phyloP scores from a whole-genome alignment of 2,113 vertebrate species.

The Pollimyrus isidori region DNA sequence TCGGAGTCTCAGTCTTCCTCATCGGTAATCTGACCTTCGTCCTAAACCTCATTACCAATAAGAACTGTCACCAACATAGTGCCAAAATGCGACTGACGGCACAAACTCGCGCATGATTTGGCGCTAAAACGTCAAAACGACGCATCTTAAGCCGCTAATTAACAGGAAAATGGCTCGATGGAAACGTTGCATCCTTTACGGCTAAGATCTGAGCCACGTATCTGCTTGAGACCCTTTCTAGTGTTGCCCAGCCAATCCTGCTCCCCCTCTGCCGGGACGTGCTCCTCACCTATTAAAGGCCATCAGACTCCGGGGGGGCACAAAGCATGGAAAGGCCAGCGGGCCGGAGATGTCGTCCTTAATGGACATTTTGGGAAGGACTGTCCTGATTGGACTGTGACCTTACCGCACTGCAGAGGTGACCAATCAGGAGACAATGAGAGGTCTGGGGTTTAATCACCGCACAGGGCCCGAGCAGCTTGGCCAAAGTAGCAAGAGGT shows the following conservation, averaged over 20 bases:
- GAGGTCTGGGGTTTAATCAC: slow-evolving; percentile 5
- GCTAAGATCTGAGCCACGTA: not conserved
- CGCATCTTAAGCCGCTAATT: not conserved
- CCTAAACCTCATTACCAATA: not conserved
- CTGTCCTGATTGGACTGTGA: slow-evolving; percentile 21
- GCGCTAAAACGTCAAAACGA: not conserved
- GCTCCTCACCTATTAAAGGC: slow-evolving; percentile 34
- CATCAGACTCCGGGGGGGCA: slow-evolving; percentile 12
- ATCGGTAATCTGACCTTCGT: not conserved
- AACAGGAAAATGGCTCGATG: not conserved
- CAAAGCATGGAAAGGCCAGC: slow-evolving; percentile 28
- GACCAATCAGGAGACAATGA: not conserved
- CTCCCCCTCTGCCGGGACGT: not conserved
- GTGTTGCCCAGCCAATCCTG: not conserved
- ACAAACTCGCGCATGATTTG: not conserved
- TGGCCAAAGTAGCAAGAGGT: not conserved
- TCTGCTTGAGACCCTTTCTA: not conserved
- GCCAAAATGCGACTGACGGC: not conserved
- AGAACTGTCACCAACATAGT: not conserved
- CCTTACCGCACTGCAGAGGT: slow-evolving; percentile 27
- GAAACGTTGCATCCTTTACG: not conserved
- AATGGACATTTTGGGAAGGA: slow-evolving; percentile 35
- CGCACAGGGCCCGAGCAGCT: not conserved
- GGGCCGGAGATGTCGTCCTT: slow-evolving; percentile 37
- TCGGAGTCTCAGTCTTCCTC: not conserved